phyloP scores from a whole-genome alignment of 2,888 invertebrate genomes.

The Melinaea marsaeus region DNA sequence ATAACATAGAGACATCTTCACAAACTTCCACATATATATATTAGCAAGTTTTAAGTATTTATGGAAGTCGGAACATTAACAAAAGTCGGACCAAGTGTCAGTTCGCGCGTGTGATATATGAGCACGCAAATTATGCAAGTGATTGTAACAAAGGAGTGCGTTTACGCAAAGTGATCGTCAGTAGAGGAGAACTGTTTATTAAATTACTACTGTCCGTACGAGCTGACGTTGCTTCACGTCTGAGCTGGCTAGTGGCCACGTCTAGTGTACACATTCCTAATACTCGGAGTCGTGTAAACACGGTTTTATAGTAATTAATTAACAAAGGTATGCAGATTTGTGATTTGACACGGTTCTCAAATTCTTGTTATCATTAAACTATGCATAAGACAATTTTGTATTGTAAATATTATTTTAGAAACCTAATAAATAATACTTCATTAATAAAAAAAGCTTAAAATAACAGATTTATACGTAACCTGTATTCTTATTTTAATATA shows the following conservation, averaged over 20 bases:
- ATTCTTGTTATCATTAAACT: not conserved
- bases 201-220: conserved; percentile 30
- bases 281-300: not conserved
- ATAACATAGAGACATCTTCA: no score
- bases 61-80: no score
- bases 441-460: not conserved
- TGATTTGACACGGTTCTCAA: not conserved
- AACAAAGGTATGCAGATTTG: not conserved
- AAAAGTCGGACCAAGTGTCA: conserved; percentile 35
- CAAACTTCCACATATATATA: no score
- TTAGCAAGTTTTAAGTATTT: no score
- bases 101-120: conserved; percentile 58
- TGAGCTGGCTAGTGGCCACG: not conserved
- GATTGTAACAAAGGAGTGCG: conserved; percentile 51
- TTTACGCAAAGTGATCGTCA: conserved; percentile 49
- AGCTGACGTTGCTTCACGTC: not conserved
- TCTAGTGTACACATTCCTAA: not conserved
- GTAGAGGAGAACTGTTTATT: conserved; percentile 36
- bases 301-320: conserved; percentile 5
- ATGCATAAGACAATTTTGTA: not conserved
- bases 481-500: no score
- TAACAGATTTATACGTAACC: no score
- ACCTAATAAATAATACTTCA: not conserved
- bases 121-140: conserved; percentile 52
- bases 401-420: not conserved